A percentile compares a stretch with the other conserved stretches of the same genome.
These are phyloP conservation scores for Trochalopteron elliotii DNA, from an alignment of 2,113 vertebrate genomes.

Conservation along the genomic window DNA sequence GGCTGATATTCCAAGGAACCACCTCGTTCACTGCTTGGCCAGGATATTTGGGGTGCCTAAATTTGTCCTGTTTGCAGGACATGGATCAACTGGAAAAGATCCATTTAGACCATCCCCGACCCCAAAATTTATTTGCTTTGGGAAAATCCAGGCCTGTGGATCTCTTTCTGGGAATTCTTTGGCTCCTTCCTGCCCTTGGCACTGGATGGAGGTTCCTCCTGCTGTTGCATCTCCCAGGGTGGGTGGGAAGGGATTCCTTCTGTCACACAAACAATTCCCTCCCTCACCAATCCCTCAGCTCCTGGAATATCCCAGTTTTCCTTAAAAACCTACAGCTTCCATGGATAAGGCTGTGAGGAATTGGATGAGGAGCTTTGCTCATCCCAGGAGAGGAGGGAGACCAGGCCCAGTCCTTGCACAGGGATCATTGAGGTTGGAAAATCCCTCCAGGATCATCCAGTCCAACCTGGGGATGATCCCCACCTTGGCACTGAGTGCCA, in stretches of 20 bases:
- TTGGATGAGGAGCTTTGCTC: not conserved
- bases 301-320: not conserved
- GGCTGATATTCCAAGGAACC: not conserved
- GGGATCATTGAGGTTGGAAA: too few relatives aligned
- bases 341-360: accelerated
- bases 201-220: accelerated
- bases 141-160: not conserved
- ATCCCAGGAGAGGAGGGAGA: not conserved
- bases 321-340: not conserved
- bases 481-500: too few relatives aligned
- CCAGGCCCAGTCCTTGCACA: too few relatives aligned
- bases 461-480: too few relatives aligned
- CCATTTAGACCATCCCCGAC: too few relatives aligned
- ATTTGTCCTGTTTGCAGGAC: not conserved
- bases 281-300: accelerated
- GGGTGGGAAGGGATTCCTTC: not conserved
- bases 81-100: too few relatives aligned
- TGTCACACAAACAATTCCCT: not conserved
- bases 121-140: accelerated
- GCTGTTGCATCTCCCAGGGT: not conserved
- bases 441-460: too few relatives aligned
- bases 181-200: not conserved
- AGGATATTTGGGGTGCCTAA: not conserved
- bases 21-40: not conserved
- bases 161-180: not conserved